Base-by-base conservation (phyloP, 2,888 invertebrate species). In the Phaedon cochleariae region DNA sequence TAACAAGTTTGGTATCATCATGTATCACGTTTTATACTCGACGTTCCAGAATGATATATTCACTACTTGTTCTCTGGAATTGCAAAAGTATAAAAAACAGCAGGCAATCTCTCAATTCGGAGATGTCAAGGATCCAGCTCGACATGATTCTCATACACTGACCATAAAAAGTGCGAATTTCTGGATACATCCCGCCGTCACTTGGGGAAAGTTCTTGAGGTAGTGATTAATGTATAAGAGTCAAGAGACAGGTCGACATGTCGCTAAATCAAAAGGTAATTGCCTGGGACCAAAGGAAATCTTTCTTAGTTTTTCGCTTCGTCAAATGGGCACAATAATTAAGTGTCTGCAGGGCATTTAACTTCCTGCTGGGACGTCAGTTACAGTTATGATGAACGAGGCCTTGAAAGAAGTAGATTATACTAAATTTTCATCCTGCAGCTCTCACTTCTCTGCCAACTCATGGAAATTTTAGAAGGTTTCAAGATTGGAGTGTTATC, bases 301-400 rank as follows among this genome's bases (percentile, higher is more conserved):
- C 59, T 58, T 64, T 64, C 61, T 60, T 52, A 57, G 62, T 68
- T 69, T 66, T 65, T 68, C 51, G 67, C 70, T 65, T 65, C 67
- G 68, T 65, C 70, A 65, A 70, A 68, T 65, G 63, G 68, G 66
- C 62, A 58, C 59, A 68, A 65, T 72, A 76, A 77, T 74, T 73
- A 77, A 77, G 76, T 75, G 73, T 70, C 77, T 77, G 73, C 70
- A 66, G 76, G 74, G 76, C 76, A 77, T 77, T 74, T 73, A 72
- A 70, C 73, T 76, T 74, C 71, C 72, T 70, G 67, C 67, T 71
- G 74, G 70, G 73, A 72, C 72, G 76, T 74, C 75, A 74, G 73
- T 73, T 66, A 58, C 75, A 75, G 71, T 62, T 71, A 69, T 76
- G 76, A 76, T 72, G 73, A 72, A 73, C 70, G 72, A 70, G 69